phyloP scores from a whole-genome alignment of 1,140 invertebrate genomes.

The Drosophila subpulchrella region DNA sequence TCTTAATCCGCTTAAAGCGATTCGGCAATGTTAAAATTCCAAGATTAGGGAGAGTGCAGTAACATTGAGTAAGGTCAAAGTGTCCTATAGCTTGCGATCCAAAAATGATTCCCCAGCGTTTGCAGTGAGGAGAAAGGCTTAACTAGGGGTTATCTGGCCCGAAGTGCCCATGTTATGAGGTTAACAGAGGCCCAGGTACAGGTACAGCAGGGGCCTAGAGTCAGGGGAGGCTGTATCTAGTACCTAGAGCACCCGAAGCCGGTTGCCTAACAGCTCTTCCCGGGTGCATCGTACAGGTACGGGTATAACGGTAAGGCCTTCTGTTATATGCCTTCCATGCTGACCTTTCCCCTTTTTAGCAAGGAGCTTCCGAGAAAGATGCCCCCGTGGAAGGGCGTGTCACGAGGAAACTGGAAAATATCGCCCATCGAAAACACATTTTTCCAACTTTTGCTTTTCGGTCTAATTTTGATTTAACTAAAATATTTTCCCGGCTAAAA shows the following conservation, averaged over 20 bases:
- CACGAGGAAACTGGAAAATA: constrained; percentile 3
- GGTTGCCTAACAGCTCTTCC: not conserved
- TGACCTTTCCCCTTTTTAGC: not conserved
- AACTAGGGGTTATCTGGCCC: not conserved
- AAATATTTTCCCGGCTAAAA: no score
- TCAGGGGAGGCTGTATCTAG: not conserved
- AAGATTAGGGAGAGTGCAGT: constrained; percentile 36
- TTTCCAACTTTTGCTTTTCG: not conserved
- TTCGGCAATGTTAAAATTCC: constrained; percentile 45
- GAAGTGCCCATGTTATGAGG: constrained; percentile 3
- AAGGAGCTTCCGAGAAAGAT: not conserved
- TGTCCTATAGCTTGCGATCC: constrained; percentile 34
- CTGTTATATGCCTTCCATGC: not conserved
- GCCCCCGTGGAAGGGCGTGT: not conserved
- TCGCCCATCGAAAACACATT: not conserved
- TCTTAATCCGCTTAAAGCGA: constrained; percentile 45
- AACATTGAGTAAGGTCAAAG: constrained; percentile 50
- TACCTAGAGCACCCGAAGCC: not conserved
- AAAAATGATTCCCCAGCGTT: not conserved
- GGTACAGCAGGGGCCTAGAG: not conserved
- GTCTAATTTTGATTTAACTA: not conserved
- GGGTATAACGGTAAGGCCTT: not conserved
- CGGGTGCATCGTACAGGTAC: not conserved
- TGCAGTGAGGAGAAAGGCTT: not conserved
- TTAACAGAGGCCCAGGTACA: not conserved